Conservation (phyloP, 2,113 vertebrate genomes). For the Mellivora capensis region DNA sequence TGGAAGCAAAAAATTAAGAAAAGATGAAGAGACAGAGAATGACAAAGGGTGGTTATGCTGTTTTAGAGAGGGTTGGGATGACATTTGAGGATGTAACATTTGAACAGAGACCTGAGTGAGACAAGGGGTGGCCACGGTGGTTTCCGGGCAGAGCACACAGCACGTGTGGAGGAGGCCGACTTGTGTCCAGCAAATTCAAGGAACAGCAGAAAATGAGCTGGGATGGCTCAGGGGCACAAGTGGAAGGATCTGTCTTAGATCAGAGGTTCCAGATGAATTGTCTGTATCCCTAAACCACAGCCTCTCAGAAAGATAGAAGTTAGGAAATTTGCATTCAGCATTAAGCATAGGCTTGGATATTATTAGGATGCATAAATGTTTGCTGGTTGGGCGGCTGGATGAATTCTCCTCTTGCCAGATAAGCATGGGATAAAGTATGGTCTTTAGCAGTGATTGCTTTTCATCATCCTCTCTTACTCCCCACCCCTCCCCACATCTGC, state of each 20-base stretch:
- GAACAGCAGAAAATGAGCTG: background rate
- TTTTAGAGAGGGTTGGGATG: background rate
- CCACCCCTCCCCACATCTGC: too few species aligned
- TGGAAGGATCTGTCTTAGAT: background rate
- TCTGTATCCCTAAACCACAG: background rate
- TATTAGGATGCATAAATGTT: background rate
- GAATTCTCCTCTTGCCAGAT: background rate
- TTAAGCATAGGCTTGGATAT: background rate
- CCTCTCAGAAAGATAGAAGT: background rate
- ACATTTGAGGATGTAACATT: background rate
- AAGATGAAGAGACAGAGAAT: background rate
- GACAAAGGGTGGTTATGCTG: background rate
- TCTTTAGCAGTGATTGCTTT: background rate
- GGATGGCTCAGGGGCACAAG: background rate
- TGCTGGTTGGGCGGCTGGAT: background rate
- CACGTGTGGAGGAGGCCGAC: background rate
- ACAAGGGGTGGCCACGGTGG: background rate
- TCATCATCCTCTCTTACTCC: background rate
- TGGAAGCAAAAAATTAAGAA: background rate
- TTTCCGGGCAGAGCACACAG: background rate
- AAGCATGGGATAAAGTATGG: background rate
- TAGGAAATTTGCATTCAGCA: background rate
- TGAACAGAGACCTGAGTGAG: background rate
- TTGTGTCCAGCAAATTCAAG: rapidly evolving
- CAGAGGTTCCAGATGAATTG: background rate